Base-by-base conservation (phyloP, 2,113 vertebrate species). In the Malaclemys terrapin region DNA sequence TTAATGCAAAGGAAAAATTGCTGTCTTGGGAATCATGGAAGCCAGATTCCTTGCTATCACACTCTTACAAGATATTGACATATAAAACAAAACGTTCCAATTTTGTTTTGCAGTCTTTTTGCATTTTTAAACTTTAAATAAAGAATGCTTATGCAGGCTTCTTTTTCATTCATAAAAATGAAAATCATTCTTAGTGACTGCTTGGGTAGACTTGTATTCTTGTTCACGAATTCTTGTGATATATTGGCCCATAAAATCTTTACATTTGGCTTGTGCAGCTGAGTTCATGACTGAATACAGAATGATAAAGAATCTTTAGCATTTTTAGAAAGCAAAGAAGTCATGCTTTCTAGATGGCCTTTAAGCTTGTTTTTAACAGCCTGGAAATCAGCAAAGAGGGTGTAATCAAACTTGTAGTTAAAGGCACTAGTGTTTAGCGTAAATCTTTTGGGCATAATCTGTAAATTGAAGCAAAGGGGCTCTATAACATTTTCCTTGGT, bases 101-200 rank as follows among this genome's bases (percentile, higher is more conserved):
- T 84, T 98, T 97, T 96, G 81, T 89, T 97, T 93, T 89, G 47
- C 80, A 38, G 92, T 91, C 92, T 97, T 97, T 97, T 95, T 91
- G 86, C 27, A 90, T 97, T 97, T 97, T 93, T 95, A 95, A 94
- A 93, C 90, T 95, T 97, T 96, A 97, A 94, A 65, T 97, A 95
- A 97, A 97, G 27, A 72, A 81, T 96, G 54, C 97, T 97, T 98
- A 92, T 96, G 87, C 62, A 92, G 53, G 31, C 56, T 95, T 98
- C 85, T 95, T 97, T 97, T 98, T 97, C 94, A 96, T 98, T 98
- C 95, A 96, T 95, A 98, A 97, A 98, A 98, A 91, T 95, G 45
- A 90, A 98, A 98, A 96, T 98, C 90, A 89, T 80, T 96, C 91
- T 97, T 93, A 50, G 31, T 94, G 50, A 86, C 79, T 96, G 89